Evolutionary conservation across 1,140 invertebrate genomes (phyloP), one percentile per base, ranked within the genome.

Genomic region (Metopolophium dirhodum): DNA sequence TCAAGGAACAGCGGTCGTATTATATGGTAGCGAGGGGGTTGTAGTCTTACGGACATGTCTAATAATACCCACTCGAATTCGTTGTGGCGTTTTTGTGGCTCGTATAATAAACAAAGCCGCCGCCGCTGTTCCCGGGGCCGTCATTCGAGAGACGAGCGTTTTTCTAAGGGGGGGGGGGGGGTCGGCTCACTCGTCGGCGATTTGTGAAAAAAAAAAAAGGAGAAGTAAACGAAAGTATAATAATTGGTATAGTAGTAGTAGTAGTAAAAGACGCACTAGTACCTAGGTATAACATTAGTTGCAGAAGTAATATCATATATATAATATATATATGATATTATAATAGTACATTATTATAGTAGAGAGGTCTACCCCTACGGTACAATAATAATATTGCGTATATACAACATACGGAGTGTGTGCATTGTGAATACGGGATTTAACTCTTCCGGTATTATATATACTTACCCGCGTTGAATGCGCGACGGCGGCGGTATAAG

Each of bases 401-500:
- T n/a, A n/a, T 49, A 30, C 26, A n/a, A 6, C 14, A 41, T 30
- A 30, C 45, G 85, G 9, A 18, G 14, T 18, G 61, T 54, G 22
- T 77, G 83, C 23, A 26, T 47, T 22, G 23, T 9, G 47, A 49
- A 88, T 35, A 22, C 86, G 86, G 30, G 45, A 88, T 47, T 88
- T n/a, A 49, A 88, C 86, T 88, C 86, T 88, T 88, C n/a, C 45
- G 26, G 45, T 30, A 18, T 41, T 83, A 41, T 30, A 85, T 37
- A 54, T 54, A 54, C 51, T 54, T 54, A 54, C 51, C 51, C 9
- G 20, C 85, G 20, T 88, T 49, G 86, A 87, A 51, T 37, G 20
- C 88, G 88, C 88, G 51, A 54, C 47, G 14, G 20, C 88, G 88
- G 18, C 88, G 51, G 89, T 68, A 47, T 47, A 90, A 92, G 77